Evolutionary conservation across 1,140 invertebrate genomes (phyloP), one percentile per base, ranked within the genome.

Genomic region (Pseudomyrmex cubaensis): DNA sequence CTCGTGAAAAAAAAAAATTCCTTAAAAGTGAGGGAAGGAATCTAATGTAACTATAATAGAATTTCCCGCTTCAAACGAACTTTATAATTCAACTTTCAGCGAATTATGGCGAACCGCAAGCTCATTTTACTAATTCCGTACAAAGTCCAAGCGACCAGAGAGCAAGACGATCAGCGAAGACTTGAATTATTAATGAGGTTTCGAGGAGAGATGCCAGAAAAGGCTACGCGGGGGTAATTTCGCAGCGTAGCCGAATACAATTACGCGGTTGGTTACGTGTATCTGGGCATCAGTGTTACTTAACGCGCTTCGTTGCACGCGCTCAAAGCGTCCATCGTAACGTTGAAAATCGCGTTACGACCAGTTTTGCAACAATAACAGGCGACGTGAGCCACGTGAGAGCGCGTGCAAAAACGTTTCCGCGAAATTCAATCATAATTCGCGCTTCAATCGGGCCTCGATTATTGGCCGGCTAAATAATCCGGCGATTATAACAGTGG

Each of bases 221-320:
- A 2, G 13, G 1, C 1, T 35, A 46, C 1, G 64, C 20, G 52
- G 67, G 35, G 25, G 0, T 56, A 69, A 78, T 78, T 78, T 69
- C 46, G 20, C 52, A 78, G 66, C 52, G 52, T 48, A 57, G 54
- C 15, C 35, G 35, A 69, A 78, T 78, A 35, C 66, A 20, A 78
- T 78, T 78, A 78, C 17, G 63, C 54, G 76, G 76, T 57, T 78
- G 52, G 52, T 78, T 78, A 70, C 64, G 44, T 35, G 64, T 69
- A 78, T 77, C 75, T 67, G 13, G 75, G 75, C 52, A 57, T 70
- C 76, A n/a, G 70, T 69, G 62, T 78, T 69, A 78, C 76, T 78
- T 78, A 78, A 69, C 64, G 15, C 13, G 52, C 35, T 78, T 54
- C 20, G 44, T 8, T 48, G 52, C 64, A 48, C 50, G 54, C 44